Conservation (phyloP, 2,797 vertebrate species). For the Thaleichthys pacificus region DNA sequence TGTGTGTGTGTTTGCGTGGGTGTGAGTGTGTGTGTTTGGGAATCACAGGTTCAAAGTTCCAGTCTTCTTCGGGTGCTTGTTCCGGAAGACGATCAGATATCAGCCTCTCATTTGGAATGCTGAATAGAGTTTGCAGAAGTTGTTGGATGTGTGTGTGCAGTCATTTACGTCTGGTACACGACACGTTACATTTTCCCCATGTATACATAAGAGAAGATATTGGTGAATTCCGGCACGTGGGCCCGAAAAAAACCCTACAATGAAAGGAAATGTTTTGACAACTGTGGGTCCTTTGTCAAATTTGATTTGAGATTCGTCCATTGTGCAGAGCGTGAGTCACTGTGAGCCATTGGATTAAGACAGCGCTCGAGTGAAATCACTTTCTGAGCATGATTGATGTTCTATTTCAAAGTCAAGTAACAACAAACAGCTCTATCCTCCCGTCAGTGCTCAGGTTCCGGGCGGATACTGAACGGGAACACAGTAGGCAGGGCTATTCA, state of each 20-base stretch:
- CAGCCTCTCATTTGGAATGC: slow-evolving; percentile 67
- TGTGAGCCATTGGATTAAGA: slow-evolving; percentile 69
- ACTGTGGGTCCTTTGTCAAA: slow-evolving; percentile 64
- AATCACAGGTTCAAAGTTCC: slow-evolving; percentile 41
- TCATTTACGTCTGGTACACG: background rate
- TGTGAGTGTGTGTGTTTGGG: slow-evolving; percentile 8
- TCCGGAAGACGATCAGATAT: slow-evolving; percentile 63
- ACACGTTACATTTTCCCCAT: slow-evolving; percentile 43
- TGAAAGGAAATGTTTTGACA: slow-evolving; percentile 52
- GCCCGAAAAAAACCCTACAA: slow-evolving; percentile 18
- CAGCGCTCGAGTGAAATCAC: slow-evolving; percentile 53
- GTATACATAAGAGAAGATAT: slow-evolving; percentile 30
- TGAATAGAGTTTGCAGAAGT: slow-evolving; percentile 65
- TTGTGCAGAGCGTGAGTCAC: slow-evolving; percentile 36
- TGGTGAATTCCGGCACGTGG: slow-evolving; percentile 36
- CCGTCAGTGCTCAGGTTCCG: slow-evolving; percentile 64
- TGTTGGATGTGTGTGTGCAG: slow-evolving; percentile 20
- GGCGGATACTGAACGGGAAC: background rate
- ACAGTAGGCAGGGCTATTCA: slow-evolving; percentile 36
- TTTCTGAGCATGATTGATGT: slow-evolving; percentile 57
- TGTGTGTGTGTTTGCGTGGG: slow-evolving; percentile 3
- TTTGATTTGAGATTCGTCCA: slow-evolving; percentile 60
- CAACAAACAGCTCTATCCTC: slow-evolving; percentile 70
- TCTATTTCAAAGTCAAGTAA: slow-evolving; percentile 63
- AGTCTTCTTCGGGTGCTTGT: slow-evolving; percentile 27